A percentile compares a stretch with the other conserved stretches of the same genome.
phyloP scores from a whole-genome alignment of 2,113 vertebrate species.

The Lontra canadensis region DNA sequence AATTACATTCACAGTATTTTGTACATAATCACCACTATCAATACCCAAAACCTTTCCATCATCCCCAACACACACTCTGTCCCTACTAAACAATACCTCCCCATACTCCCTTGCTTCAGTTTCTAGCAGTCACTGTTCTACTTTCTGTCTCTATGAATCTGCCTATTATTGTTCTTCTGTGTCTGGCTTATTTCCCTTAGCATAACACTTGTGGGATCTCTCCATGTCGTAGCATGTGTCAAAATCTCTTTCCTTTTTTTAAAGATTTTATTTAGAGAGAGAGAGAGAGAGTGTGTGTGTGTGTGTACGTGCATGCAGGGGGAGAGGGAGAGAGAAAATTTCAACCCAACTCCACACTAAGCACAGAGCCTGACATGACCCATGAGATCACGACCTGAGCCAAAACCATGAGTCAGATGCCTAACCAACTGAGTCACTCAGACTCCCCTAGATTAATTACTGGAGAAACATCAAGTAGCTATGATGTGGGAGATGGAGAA shows the following conservation, averaged over 20 bases:
- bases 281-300: background rate
- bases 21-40: background rate
- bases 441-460: background rate
- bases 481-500: background rate
- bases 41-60: background rate
- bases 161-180: background rate
- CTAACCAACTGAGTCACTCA: background rate
- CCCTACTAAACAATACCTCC: background rate
- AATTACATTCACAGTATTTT: background rate
- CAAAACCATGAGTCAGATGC: background rate
- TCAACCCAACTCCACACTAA: background rate
- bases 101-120: background rate
- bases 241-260: background rate
- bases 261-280: background rate
- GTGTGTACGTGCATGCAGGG: background rate
- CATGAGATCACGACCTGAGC: background rate
- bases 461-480: background rate
- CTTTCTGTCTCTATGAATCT: background rate
- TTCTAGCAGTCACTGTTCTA: background rate
- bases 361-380: background rate
- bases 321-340: background rate
- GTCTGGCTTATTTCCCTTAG: background rate
- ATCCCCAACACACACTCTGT: background rate
- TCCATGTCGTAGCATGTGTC: background rate
- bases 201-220: background rate